Conservation (phyloP, 2,797 vertebrate genomes). For the Microctenopoma steveboyesi region DNA sequence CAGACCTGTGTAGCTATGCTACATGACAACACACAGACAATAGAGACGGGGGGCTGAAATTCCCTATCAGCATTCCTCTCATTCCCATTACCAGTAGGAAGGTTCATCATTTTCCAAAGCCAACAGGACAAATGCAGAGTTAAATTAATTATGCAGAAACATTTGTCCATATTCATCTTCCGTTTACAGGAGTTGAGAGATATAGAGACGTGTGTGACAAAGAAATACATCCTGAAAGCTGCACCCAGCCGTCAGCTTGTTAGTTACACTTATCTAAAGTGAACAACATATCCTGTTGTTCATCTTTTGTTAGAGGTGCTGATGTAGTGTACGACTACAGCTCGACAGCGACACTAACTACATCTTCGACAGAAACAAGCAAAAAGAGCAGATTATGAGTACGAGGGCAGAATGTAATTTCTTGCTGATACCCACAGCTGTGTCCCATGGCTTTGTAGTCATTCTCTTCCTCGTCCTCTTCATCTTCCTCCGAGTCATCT, state of each 20-base stretch:
- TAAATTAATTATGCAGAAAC: neutral
- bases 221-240: neutral
- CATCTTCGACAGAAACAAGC: too few relatives aligned
- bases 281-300: too few relatives aligned
- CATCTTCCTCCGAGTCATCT: constrained; percentile 88
- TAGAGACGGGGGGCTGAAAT: constrained; percentile 28
- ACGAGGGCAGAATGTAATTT: neutral
- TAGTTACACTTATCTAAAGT: too few relatives aligned
- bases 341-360: too few relatives aligned
- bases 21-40: constrained; percentile 69
- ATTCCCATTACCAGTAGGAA: constrained; percentile 41
- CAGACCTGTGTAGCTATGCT: constrained; percentile 44
- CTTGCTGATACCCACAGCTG: constrained; percentile 86
- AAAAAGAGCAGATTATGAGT: too few relatives aligned
- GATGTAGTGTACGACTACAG: too few relatives aligned
- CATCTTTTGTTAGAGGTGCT: too few relatives aligned
- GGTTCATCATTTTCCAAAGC: constrained; percentile 11
- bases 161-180: neutral
- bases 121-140: neutral
- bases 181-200: neutral
- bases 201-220: neutral
- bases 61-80: constrained; percentile 57
- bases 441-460: constrained; percentile 91
- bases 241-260: too few relatives aligned
- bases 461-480: constrained; percentile 87